Evolutionary conservation across 2,113 vertebrate species (phyloP), one percentile per base, ranked within the genome.

Genomic region (Rhinichthys klamathensis): DNA sequence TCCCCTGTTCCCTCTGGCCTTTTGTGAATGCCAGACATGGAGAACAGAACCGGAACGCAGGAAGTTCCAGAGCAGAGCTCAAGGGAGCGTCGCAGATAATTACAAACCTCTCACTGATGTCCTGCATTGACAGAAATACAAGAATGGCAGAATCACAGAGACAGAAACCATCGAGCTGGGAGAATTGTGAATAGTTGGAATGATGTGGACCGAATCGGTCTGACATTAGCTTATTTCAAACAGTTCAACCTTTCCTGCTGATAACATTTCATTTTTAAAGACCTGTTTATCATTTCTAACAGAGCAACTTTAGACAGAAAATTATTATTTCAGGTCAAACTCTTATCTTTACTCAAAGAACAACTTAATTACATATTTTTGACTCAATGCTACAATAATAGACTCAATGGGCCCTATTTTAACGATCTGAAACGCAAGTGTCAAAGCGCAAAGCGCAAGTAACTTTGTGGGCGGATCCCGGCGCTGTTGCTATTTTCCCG

Each of bases 1-100:
- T 49, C 32, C 38, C 80, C 18, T 72, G 80, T 69, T 82, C 80
- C 61, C 13, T 72, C 65, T 82, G 80, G 80, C 63, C 30, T 82
- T 82, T 38, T 58, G 25, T 60, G 70, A 81, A 81, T 67, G 25
- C 56, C 35, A 80, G 67, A 63, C 82, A 65, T 38, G 23, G 44
- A 60, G 84, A 61, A 56, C 41, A 81, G 46, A 73, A 18, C 44
- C 32, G 12, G 32, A 79, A 25, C 41, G 54, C n/a, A 3, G 38
- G 27, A 87, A 72, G 63, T 69, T 82, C 63, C 58, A 44, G 51
- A 79, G 75, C 38, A 51, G 35, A 79, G 63, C 81, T 63, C 76
- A 72, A n/a, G 61, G 85, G 73, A 83, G 54, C 9, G 0, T 65
- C 13, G 0, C 80, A 86, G 51, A 83, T 79, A 79, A 83, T 83